phyloP scores from a whole-genome alignment of 2,888 invertebrate genomes.

The Rhingia campestris region DNA sequence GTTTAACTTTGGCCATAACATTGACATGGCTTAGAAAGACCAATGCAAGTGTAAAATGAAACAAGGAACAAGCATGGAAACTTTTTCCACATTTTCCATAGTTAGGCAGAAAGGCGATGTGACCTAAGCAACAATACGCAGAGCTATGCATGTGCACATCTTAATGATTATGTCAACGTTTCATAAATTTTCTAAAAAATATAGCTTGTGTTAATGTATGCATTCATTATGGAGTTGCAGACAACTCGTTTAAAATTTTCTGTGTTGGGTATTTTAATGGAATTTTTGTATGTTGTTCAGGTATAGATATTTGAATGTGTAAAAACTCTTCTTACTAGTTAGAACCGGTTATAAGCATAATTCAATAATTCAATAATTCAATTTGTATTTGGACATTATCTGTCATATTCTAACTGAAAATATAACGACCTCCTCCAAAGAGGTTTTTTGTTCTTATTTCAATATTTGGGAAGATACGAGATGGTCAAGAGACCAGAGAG shows the following conservation, averaged over 20 bases:
- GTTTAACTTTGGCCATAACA: slow-evolving; percentile 62
- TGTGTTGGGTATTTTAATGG: neutral
- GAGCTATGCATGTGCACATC: slow-evolving; percentile 1
- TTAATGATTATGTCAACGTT: slow-evolving; percentile 39
- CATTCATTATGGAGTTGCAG: slow-evolving; percentile 6
- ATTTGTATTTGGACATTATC: no score
- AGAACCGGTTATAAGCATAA: no score
- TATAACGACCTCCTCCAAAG: no score
- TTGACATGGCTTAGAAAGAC: slow-evolving; percentile 44
- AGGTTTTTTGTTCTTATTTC: no score
- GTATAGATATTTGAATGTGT: no score
- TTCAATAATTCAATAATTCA: no score
- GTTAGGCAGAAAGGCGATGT: slow-evolving; percentile 36
- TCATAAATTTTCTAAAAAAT: slow-evolving; percentile 15
- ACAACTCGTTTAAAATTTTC: neutral
- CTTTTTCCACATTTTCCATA: slow-evolving; percentile 41
- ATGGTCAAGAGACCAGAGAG: no score
- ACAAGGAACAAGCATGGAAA: slow-evolving; percentile 35
- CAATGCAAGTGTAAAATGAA: slow-evolving; percentile 10
- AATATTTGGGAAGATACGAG: no score
- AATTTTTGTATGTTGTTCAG: no score
- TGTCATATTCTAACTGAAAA: no score
- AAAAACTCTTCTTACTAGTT: no score
- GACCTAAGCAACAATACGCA: slow-evolving; percentile 28
- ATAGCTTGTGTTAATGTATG: neutral